Conservation (phyloP, 2,113 vertebrate species). For the Elanoides forficatus region DNA sequence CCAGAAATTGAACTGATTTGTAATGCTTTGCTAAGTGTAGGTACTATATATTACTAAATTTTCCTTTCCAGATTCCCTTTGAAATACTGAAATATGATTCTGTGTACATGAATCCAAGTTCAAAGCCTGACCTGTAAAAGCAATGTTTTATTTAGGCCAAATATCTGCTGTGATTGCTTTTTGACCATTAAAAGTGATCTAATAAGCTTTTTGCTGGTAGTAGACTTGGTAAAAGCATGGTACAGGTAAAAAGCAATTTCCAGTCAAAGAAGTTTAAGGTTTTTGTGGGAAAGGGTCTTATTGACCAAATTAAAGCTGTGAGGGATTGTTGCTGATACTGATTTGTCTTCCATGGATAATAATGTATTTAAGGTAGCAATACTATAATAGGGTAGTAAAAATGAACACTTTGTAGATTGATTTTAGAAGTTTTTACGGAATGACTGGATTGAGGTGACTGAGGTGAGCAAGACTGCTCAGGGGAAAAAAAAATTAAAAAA, state of each 20-base stretch:
- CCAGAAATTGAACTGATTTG: not conserved
- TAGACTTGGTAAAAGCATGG: not conserved
- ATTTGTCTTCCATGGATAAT: not conserved
- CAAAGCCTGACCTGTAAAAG: not conserved
- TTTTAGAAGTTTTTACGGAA: not conserved
- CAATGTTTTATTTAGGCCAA: not conserved
- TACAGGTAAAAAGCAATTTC: not conserved
- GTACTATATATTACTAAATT: not conserved
- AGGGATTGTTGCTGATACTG: not conserved
- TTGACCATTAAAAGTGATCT: not conserved
- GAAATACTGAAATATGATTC: not conserved
- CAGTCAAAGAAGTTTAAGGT: not conserved
- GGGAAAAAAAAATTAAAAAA: fast-evolving
- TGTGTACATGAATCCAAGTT: not conserved
- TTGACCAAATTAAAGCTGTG: not conserved
- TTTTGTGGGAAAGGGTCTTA: not conserved
- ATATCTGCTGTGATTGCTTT: not conserved
- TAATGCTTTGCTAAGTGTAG: not conserved
- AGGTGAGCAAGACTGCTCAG: not conserved
- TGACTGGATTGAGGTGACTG: not conserved
- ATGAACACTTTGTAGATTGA: not conserved
- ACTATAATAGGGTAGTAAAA: not conserved
- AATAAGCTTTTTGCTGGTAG: not conserved
- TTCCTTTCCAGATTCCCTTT: not conserved
- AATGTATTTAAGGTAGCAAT: not conserved